Percentiles rank a stretch among this genome's conserved stretches.
These are phyloP conservation scores for Gasterosteus nipponicus DNA, from an alignment of 2,113 vertebrate species.

Conservation along the genomic window DNA sequence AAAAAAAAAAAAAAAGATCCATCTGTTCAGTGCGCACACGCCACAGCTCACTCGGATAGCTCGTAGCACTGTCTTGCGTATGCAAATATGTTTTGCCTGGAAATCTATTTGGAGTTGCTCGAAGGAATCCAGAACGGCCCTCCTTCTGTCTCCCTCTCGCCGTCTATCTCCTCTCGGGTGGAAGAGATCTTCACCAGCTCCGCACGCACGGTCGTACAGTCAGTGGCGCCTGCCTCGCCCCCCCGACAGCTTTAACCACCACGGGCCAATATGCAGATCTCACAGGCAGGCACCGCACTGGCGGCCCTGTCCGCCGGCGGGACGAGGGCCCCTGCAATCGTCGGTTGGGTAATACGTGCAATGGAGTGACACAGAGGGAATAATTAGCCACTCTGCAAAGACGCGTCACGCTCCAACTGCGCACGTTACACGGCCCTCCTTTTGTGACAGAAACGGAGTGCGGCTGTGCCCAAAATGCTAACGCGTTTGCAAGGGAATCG, in stretches of 20 bases:
- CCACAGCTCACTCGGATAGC: slow-evolving; percentile 77
- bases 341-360: slow-evolving; percentile 66
- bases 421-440: slow-evolving; percentile 24
- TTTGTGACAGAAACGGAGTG: slow-evolving; percentile 3
- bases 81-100: slow-evolving; percentile 87
- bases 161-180: slow-evolving; percentile 75
- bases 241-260: slow-evolving; percentile 65
- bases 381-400: slow-evolving; percentile 57
- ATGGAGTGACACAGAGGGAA: slow-evolving; percentile 51
- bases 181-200: slow-evolving; percentile 81
- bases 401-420: slow-evolving; percentile 38
- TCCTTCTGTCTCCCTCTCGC: slow-evolving; percentile 81
- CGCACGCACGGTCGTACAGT: slow-evolving; percentile 71
- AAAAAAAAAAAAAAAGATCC: slow-evolving; percentile 79
- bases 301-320: slow-evolving; percentile 55
- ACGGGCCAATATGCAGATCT: slow-evolving; percentile 79
- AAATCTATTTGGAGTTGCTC: slow-evolving; percentile 88
- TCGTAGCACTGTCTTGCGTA: slow-evolving; percentile 82
- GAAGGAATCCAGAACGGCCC: slow-evolving; percentile 84
- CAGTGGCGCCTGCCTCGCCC: slow-evolving; percentile 51
- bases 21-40: slow-evolving; percentile 81
- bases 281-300: slow-evolving; percentile 40
- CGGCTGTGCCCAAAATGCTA: not conserved
- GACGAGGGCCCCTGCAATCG: slow-evolving; percentile 57
- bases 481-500: no score